Evolutionary conservation across 2,888 invertebrate species (phyloP), one percentile per base, ranked within the genome.

Genomic region (Tridacna gigas): DNA sequence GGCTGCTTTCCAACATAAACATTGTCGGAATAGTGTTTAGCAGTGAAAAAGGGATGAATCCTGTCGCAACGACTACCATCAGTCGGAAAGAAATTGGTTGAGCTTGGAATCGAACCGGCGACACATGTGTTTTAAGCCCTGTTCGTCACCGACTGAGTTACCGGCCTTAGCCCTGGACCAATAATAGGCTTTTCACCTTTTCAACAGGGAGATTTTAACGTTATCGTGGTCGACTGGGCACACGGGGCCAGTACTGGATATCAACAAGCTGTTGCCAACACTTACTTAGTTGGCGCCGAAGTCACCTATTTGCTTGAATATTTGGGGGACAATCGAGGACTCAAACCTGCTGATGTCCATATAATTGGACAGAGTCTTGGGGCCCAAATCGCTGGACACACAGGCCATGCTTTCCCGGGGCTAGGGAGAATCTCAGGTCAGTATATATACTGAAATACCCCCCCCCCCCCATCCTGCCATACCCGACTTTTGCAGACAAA

Each of bases 191-290:
- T 37, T 7, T 4, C 7, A 4, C 7, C 7, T 63, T 63, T 18
- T 45, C 51, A 26, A 13, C 45, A 91, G 91, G 90, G 85, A 15
- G 90, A 91, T 75, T 88, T 88, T 74, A 92, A 92, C 60, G 89
- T 92, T 0, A 89, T 92, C 45, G 83, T 89, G 11, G 89, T 90
- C 0, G 90, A 91, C 73, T 92, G 92, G 92, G 88, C 89, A 13
- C 84, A 83, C 22, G 91, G 90, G 0, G 78, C 89, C 11, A 51
- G 47, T 15, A 80, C 89, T 9, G 90, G 89, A 22, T 95, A 94
- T 88, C 89, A 91, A 0, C 91, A 94, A 74, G 93, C 95, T 0
- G 91, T 93, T 9, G 94, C 94, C 7, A 94, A 95, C 85, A 91
- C 93, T 7, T 89, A 92, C 66, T 87, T 94, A 0, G 94, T 94